These are phyloP conservation scores for Aegithalos caudatus DNA, from an alignment of 2,113 vertebrate species.

Conservation along the genomic window DNA sequence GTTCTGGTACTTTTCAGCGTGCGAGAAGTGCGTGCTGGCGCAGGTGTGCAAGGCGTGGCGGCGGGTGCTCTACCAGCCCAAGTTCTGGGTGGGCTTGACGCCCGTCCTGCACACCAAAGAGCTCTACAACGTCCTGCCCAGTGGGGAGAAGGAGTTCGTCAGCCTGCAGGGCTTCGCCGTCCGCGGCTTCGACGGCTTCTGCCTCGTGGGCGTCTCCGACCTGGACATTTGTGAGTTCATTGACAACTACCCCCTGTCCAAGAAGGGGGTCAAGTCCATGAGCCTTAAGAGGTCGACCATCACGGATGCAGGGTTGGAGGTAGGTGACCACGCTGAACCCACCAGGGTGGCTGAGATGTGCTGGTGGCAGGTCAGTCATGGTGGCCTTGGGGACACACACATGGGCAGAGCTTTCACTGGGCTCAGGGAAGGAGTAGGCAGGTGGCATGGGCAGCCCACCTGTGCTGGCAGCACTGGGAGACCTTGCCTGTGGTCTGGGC, in stretches of 20 bases:
- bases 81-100: slow-evolving; percentile 95
- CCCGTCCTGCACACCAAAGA: slow-evolving; percentile 97
- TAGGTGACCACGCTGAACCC: slow-evolving; percentile 36
- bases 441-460: accelerated
- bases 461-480: accelerated
- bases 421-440: neutral
- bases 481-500: neutral
- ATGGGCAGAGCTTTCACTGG: accelerated
- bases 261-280: slow-evolving; percentile 96
- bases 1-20: slow-evolving; percentile 96
- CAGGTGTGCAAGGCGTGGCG: slow-evolving; percentile 98
- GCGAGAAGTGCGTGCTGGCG: slow-evolving; percentile 91
- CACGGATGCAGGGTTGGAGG: slow-evolving; percentile 95
- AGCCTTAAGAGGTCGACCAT: slow-evolving; percentile 98
- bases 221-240: slow-evolving; percentile 99
- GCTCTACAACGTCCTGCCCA: slow-evolving; percentile 88
- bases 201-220: slow-evolving; percentile 96
- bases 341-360: accelerated
- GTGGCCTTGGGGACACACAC: accelerated
- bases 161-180: slow-evolving; percentile 94
- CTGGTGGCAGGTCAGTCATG: accelerated
- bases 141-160: slow-evolving; percentile 94
- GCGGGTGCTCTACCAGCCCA: slow-evolving; percentile 95
- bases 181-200: slow-evolving; percentile 94
- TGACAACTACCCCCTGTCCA: slow-evolving; percentile 97